Evolutionary conservation across 2,888 invertebrate genomes (phyloP).

Genomic region (Synanthedon andrenaeformis): DNA sequence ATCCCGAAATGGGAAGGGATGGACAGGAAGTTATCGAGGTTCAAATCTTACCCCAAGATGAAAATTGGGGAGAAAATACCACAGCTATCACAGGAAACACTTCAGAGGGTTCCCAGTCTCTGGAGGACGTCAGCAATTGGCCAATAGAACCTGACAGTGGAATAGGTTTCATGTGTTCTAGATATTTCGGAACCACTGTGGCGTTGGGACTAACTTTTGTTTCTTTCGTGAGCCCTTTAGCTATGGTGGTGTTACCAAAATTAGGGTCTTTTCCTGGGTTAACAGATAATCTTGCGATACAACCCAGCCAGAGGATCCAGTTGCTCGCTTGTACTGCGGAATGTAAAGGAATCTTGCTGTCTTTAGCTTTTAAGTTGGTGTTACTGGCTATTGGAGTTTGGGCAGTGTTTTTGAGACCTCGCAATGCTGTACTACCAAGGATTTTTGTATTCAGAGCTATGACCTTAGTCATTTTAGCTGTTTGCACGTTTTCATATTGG

Average conservation of each 20-base stretch:
- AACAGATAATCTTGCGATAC: slow-evolving; percentile 75
- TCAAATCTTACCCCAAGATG: slow-evolving; percentile 95
- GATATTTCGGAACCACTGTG: slow-evolving; percentile 85
- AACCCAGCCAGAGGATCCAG: slow-evolving; percentile 76
- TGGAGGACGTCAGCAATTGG: slow-evolving; percentile 91
- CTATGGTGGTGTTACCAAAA: slow-evolving; percentile 95
- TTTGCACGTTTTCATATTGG: slow-evolving; percentile 98
- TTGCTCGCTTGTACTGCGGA: slow-evolving; percentile 89
- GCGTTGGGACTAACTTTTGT: slow-evolving; percentile 83
- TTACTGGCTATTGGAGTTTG: slow-evolving; percentile 90
- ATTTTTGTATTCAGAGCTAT: slow-evolving; percentile 92
- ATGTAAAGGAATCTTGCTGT: slow-evolving; percentile 93
- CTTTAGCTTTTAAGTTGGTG: slow-evolving; percentile 90
- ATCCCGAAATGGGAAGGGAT: slow-evolving; percentile 79
- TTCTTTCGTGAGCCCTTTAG: slow-evolving; percentile 91
- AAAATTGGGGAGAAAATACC: slow-evolving; percentile 99
- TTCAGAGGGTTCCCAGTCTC: slow-evolving; percentile 93
- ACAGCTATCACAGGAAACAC: slow-evolving; percentile 97
- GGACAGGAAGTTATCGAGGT: slow-evolving; percentile 96
- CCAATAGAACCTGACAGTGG: slow-evolving; percentile 80
- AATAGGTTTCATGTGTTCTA: slow-evolving; percentile 79
- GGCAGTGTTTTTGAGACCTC: slow-evolving; percentile 89
- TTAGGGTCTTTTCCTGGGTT: slow-evolving; percentile 85
- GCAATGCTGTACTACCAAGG: slow-evolving; percentile 89
- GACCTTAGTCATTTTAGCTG: slow-evolving; percentile 87